Percentiles rank a stretch among this genome's conserved stretches.
phyloP scores from a whole-genome alignment of 2,888 invertebrate genomes.

The Drepana falcataria region DNA sequence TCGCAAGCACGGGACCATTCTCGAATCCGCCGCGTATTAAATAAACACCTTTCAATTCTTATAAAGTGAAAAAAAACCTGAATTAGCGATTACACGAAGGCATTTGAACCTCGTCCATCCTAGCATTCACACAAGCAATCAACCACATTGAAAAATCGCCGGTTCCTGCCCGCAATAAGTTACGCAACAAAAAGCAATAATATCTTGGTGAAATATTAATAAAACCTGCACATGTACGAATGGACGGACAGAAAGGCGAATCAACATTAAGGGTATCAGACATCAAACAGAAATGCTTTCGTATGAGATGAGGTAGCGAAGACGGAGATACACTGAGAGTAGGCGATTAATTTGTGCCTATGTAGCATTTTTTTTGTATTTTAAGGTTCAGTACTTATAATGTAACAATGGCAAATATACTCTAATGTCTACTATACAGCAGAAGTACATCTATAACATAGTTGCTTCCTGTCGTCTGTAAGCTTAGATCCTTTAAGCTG shows the following conservation, averaged over 20 bases:
- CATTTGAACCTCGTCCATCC: background rate
- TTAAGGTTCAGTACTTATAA: too few relatives aligned
- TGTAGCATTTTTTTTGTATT: too few relatives aligned
- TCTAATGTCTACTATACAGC: too few relatives aligned
- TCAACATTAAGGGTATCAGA: slow-evolving; percentile 37
- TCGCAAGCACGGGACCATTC: too few relatives aligned
- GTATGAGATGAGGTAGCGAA: slow-evolving; percentile 27
- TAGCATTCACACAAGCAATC: background rate
- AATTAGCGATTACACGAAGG: background rate
- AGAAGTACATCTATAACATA: too few relatives aligned
- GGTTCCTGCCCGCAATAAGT: background rate
- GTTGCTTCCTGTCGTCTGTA: too few relatives aligned
- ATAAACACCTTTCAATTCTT: too few relatives aligned
- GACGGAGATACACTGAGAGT: slow-evolving; percentile 1
- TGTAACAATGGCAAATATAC: too few relatives aligned
- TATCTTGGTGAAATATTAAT: slow-evolving; percentile 27
- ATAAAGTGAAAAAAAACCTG: too few relatives aligned
- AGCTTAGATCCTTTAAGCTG: too few relatives aligned
- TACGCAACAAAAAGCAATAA: slow-evolving; percentile 12
- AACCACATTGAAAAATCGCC: background rate
- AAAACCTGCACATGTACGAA: slow-evolving; percentile 17
- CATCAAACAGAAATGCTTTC: slow-evolving; percentile 42
- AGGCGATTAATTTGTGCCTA: too few relatives aligned
- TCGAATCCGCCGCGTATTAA: too few relatives aligned
- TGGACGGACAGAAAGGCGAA: slow-evolving; percentile 29